These are phyloP conservation scores for Agrilus biguttatus DNA, from an alignment of 2,888 invertebrate genomes.

Conservation along the genomic window DNA sequence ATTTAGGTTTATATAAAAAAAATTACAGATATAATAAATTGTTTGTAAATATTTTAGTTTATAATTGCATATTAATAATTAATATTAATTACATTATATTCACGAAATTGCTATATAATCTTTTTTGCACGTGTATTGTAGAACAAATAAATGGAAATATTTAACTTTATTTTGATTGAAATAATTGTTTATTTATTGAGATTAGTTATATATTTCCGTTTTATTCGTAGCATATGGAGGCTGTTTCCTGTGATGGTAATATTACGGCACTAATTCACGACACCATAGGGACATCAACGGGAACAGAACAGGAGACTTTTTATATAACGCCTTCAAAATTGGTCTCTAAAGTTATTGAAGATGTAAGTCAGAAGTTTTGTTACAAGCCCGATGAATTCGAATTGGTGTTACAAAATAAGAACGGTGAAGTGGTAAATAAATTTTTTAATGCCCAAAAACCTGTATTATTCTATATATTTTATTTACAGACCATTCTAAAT, in stretches of 20 bases:
- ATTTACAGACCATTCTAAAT: conserved; percentile 29
- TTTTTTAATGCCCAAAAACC: not conserved
- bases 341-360: conserved; percentile 31
- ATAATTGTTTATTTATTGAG: too few species aligned
- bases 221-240: conserved; percentile 34
- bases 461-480: conserved; percentile 1
- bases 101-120: too few species aligned
- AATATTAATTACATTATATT: too few species aligned
- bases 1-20: too few species aligned
- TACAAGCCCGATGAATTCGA: conserved; percentile 34
- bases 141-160: too few species aligned
- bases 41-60: too few species aligned
- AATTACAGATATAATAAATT: too few species aligned
- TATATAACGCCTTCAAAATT: conserved; percentile 28
- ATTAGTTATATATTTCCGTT: conserved; percentile 5
- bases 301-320: conserved; percentile 7
- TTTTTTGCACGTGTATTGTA: too few species aligned
- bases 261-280: conserved; percentile 24
- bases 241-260: conserved; percentile 27
- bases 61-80: too few species aligned
- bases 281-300: conserved; percentile 13
- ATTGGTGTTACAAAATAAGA: conserved; percentile 22
- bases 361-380: conserved; percentile 32
- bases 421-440: conserved; percentile 15
- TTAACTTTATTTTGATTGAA: too few species aligned